phyloP scores from a whole-genome alignment of 2,113 vertebrate genomes.

The Parotia lawesii region DNA sequence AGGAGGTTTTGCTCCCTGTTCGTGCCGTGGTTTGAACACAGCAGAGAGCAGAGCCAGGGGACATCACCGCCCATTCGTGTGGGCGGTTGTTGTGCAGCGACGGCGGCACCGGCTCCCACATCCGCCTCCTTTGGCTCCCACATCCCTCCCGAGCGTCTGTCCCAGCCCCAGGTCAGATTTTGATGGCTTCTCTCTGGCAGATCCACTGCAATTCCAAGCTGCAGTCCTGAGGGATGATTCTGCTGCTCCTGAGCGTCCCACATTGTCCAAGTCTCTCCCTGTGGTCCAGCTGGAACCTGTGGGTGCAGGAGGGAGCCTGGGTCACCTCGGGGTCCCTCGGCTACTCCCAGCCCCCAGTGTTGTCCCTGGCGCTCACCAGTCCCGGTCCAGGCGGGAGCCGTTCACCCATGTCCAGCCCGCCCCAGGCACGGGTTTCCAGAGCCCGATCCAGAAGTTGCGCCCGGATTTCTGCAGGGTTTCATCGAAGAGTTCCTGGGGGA shows the following conservation, averaged over 20 bases:
- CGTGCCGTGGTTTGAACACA: background rate
- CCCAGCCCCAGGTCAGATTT: background rate
- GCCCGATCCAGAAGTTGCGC: background rate
- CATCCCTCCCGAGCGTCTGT: background rate
- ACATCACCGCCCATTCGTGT: background rate
- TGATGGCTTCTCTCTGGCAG: background rate
- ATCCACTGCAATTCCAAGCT: background rate
- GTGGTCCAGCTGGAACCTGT: background rate
- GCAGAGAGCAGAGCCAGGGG: background rate
- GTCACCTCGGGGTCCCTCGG: background rate
- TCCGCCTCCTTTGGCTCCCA: background rate
- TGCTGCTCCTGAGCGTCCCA: background rate
- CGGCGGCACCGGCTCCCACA: background rate
- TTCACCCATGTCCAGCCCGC: background rate
- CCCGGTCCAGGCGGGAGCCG: background rate
- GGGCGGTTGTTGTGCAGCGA: background rate
- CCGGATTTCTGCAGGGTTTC: no score
- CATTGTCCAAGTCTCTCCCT: accelerated
- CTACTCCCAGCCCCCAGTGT: no score
- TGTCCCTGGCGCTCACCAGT: background rate
- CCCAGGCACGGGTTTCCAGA: background rate
- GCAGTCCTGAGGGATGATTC: background rate
- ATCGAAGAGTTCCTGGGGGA: no score
- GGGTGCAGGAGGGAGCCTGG: background rate
- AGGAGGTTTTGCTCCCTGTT: background rate